phyloP scores from a whole-genome alignment of 2,888 invertebrate species.

The Thysanoteuthis rhombus region DNA sequence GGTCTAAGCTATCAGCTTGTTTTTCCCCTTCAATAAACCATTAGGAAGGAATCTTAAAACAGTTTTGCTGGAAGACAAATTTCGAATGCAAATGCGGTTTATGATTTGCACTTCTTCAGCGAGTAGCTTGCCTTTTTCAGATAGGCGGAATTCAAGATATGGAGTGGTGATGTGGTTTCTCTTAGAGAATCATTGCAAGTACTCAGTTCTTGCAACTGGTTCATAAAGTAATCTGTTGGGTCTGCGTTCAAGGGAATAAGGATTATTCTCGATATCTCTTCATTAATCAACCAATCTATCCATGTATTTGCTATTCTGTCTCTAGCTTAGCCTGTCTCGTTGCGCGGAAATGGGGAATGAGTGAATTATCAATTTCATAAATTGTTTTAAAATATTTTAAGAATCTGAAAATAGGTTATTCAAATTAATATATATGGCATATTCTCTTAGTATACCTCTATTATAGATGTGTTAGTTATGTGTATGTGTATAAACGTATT shows the following conservation, averaged over 20 bases:
- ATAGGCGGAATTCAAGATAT: background rate
- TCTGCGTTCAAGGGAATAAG: background rate
- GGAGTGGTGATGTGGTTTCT: background rate
- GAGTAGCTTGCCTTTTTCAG: background rate
- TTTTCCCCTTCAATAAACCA: background rate
- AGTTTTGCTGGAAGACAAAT: background rate
- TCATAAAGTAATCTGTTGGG: too few relatives aligned
- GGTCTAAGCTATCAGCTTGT: background rate
- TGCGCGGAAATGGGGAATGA: background rate
- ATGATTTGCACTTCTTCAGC: background rate
- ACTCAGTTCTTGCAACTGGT: background rate
- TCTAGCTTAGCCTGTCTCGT: background rate
- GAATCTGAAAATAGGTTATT: background rate
- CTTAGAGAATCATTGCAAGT: background rate
- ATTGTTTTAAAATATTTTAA: background rate
- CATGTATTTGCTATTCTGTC: background rate
- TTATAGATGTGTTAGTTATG: background rate
- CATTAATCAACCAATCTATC: background rate
- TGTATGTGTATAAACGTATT: background rate
- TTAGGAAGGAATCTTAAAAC: background rate
- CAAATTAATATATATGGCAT: background rate
- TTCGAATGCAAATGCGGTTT: background rate
- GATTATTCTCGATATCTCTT: background rate
- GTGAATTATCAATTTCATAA: background rate
- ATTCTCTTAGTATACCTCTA: background rate